Evolutionary conservation across 1,140 invertebrate species (phyloP).

Genomic region (Amphibalanus amphitrite): DNA sequence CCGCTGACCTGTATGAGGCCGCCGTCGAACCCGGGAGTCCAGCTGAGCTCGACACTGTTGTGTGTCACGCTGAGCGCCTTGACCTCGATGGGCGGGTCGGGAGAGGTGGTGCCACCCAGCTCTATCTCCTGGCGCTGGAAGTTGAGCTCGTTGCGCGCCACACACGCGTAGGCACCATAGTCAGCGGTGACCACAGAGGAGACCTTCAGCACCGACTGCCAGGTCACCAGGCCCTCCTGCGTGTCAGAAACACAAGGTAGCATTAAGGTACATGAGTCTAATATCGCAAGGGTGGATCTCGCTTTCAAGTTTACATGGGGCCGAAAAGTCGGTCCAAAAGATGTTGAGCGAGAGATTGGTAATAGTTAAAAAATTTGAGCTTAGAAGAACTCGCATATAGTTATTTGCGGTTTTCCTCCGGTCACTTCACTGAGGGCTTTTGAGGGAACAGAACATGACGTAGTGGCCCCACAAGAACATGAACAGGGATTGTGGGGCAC

Average conservation of each 20-base stretch:
- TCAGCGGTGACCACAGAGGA: conserved; percentile 60
- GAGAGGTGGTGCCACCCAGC: conserved; percentile 63
- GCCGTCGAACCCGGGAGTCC: conserved; percentile 89
- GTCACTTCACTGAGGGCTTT: no score
- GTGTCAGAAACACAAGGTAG: conserved; percentile 16
- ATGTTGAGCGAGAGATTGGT: no score
- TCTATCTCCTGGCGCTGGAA: conserved; percentile 51
- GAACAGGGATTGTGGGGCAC: no score
- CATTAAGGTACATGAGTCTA: no score
- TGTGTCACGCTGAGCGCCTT: conserved; percentile 70
- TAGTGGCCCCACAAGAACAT: no score
- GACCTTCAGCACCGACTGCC: conserved; percentile 66
- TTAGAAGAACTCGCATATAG: no score
- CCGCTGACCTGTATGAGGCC: conserved; percentile 50
- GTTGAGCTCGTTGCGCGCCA: conserved; percentile 70
- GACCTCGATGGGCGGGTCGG: conserved; percentile 60
- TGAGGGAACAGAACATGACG: no score
- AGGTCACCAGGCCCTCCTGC: conserved; percentile 43
- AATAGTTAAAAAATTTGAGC: no score
- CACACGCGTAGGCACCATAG: conserved; percentile 74
- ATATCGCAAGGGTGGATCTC: no score
- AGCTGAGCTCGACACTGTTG: conserved; percentile 63
- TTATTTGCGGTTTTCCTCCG: no score
- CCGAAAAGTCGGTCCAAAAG: no score
- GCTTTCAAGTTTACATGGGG: no score